phyloP scores from a whole-genome alignment of 2,113 vertebrate species.

The Sylvietta virens region DNA sequence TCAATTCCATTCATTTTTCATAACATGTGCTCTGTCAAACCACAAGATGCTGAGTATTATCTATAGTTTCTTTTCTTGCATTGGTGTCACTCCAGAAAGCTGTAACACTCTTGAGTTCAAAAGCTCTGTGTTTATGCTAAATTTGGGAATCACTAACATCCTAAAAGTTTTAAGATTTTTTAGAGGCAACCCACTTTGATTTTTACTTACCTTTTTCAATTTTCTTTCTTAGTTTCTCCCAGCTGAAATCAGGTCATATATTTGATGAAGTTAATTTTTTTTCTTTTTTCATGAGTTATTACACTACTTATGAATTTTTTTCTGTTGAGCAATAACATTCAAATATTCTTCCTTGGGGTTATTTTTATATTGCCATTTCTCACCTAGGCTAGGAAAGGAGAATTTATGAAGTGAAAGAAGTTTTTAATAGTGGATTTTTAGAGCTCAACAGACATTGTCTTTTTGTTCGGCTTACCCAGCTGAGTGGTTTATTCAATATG shows the following conservation, averaged over 20 bases:
- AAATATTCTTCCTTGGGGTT: background rate
- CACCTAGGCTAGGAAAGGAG: background rate
- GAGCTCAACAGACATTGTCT: background rate
- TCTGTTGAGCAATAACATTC: background rate
- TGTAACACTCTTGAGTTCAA: background rate
- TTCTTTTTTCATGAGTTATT: background rate
- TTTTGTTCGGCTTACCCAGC: background rate
- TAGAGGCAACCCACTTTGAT: background rate
- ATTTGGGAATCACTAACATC: background rate
- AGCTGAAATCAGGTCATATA: background rate
- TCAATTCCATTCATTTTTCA: background rate
- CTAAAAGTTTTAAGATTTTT: background rate
- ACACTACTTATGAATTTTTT: background rate
- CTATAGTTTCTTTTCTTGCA: background rate
- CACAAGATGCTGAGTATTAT: background rate
- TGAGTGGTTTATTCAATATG: background rate
- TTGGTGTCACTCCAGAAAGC: background rate
- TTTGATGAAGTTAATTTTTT: background rate
- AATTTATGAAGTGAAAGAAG: background rate
- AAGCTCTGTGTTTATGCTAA: background rate
- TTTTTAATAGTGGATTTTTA: background rate
- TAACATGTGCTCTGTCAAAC: background rate
- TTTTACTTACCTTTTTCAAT: background rate
- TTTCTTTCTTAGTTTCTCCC: background rate
- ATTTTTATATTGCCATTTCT: background rate